These are phyloP conservation scores for Syndactyla subalaris DNA, from an alignment of 2,797 vertebrate species.

Conservation along the genomic window DNA sequence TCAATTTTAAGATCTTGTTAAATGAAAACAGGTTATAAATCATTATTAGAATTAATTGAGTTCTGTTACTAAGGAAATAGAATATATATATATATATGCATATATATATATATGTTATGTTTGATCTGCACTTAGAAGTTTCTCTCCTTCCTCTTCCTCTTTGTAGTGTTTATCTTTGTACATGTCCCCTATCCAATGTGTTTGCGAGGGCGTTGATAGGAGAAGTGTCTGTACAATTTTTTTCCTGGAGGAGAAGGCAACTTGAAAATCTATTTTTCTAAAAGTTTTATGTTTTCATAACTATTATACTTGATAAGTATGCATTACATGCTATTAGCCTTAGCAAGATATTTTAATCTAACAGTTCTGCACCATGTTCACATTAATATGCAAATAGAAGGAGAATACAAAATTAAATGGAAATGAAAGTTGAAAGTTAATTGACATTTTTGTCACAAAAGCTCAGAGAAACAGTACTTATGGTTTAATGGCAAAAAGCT, in stretches of 20 bases:
- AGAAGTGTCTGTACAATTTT: background rate
- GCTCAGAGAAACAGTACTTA: conserved; percentile 69
- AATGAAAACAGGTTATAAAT: conserved; percentile 47
- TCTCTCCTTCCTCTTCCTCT: background rate
- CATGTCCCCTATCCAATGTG: background rate
- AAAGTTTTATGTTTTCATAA: conserved; percentile 46
- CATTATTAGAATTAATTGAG: conserved; percentile 67
- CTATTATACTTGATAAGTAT: conserved; percentile 60
- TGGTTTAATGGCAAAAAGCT: conserved; percentile 75
- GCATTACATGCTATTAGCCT: conserved; percentile 64
- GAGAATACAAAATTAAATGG: conserved; percentile 76
- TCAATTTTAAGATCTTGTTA: conserved; percentile 56
- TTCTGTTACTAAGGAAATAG: conserved; percentile 29
- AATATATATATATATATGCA: background rate
- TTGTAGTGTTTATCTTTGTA: background rate
- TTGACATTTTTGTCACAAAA: conserved; percentile 79
- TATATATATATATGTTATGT: background rate
- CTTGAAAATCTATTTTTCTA: background rate
- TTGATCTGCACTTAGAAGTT: conserved; percentile 9
- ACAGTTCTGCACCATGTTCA: conserved; percentile 67
- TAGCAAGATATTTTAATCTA: conserved; percentile 70
- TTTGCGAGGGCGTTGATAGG: background rate
- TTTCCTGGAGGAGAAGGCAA: background rate
- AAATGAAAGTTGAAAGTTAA: conserved; percentile 77
- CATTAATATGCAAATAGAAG: conserved; percentile 78